Conservation (phyloP, 2,888 invertebrate species). For the Halictus ligatus region DNA sequence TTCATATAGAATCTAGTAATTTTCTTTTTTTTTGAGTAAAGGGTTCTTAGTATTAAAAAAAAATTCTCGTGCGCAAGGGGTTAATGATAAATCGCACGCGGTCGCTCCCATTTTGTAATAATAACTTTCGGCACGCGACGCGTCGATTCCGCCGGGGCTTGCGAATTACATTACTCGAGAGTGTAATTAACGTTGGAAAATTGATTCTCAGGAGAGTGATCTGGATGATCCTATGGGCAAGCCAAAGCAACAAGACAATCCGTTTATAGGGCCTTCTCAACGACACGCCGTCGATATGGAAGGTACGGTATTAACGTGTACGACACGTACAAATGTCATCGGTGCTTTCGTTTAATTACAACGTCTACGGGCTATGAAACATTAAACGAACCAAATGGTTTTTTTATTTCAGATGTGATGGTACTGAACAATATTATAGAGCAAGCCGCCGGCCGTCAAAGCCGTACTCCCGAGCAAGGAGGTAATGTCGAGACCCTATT, state of each 20-base stretch:
- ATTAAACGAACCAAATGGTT: not conserved
- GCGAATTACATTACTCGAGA: not conserved
- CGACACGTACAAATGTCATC: not conserved
- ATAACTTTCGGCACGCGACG: not conserved
- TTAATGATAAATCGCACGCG: not conserved
- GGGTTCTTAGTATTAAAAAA: no score
- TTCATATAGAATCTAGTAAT: no score
- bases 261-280: slow-evolving; percentile 94
- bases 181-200: slow-evolving; percentile 49
- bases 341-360: not conserved
- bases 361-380: no score
- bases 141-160: not conserved
- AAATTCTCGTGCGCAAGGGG: no score
- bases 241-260: slow-evolving; percentile 95
- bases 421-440: slow-evolving; percentile 98
- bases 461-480: slow-evolving; percentile 94
- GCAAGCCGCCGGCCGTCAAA: slow-evolving; percentile 95
- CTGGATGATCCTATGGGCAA: slow-evolving; percentile 93
- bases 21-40: no score
- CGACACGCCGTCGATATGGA: slow-evolving; percentile 97
- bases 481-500: slow-evolving; percentile 86
- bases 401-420: slow-evolving; percentile 93
- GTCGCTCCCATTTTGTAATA: not conserved
- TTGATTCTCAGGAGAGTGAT: slow-evolving; percentile 89
- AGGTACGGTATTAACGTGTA: slow-evolving; percentile 86